Conservation (phyloP, 2,888 invertebrate species). For the Noctuana brunneofusca region DNA sequence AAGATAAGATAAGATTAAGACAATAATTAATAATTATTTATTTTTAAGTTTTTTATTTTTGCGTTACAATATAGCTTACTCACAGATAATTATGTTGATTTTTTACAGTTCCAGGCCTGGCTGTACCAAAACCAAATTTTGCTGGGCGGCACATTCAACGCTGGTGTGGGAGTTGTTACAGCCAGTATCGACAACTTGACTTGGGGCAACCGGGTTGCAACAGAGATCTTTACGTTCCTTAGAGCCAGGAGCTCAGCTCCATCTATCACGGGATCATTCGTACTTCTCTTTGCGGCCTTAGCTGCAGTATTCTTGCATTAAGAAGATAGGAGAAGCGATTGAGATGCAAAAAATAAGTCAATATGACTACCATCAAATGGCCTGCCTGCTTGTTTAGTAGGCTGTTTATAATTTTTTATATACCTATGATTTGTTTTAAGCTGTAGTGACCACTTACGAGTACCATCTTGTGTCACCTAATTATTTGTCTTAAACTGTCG, state of each 20-base stretch:
- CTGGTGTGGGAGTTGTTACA: slow-evolving; percentile 50
- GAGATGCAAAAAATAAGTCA: not conserved
- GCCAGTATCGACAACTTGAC: slow-evolving; percentile 56
- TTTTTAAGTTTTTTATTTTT: too few species aligned
- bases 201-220: slow-evolving; percentile 61
- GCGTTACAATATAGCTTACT: too few species aligned
- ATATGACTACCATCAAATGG: not conserved
- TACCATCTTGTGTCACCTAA: too few species aligned
- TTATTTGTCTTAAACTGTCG: too few species aligned
- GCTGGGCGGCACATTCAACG: slow-evolving; percentile 51
- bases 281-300: slow-evolving; percentile 53
- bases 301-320: slow-evolving; percentile 54
- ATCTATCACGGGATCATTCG: slow-evolving; percentile 51
- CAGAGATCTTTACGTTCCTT: slow-evolving; percentile 51
- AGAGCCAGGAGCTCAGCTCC: slow-evolving; percentile 50
- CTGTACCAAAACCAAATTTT: slow-evolving; percentile 56
- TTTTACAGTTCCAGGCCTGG: slow-evolving; percentile 68
- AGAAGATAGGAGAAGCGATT: slow-evolving; percentile 16
- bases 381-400: too few species aligned
- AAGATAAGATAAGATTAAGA: too few species aligned
- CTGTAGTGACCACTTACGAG: too few species aligned
- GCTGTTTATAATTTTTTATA: too few species aligned
- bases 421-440: too few species aligned
- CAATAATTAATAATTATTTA: too few species aligned
- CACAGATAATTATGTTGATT: not conserved